A percentile compares a stretch with the other conserved stretches of the same genome.
Conservation (phyloP, 2,113 vertebrate species). For the Hassar affinis region DNA sequence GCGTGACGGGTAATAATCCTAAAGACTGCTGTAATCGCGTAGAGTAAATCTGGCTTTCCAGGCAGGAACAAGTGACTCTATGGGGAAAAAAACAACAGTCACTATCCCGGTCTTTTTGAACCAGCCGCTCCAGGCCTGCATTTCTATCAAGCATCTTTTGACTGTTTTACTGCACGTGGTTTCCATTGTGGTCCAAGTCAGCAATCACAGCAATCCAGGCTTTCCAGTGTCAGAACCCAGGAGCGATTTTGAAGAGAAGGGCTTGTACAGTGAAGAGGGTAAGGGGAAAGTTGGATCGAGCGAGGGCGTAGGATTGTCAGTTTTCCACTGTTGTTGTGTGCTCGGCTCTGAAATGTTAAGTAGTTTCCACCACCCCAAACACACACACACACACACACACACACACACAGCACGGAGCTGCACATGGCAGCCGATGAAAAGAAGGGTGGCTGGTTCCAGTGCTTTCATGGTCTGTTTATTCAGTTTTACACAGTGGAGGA, state of each 20-base stretch:
- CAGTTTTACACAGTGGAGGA: conserved; percentile 35
- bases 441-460: conserved; percentile 25
- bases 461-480: conserved; percentile 36
- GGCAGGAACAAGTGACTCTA: not conserved
- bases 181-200: not conserved
- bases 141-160: not conserved
- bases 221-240: not conserved
- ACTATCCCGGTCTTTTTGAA: not conserved
- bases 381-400: no score
- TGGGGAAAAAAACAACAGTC: no score
- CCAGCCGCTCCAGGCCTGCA: not conserved
- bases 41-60: not conserved
- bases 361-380: not conserved
- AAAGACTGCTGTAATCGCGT: not conserved
- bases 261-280: conserved; percentile 16
- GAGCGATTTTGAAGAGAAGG: conserved; percentile 14
- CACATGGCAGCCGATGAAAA: conserved; percentile 41
- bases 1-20: not conserved
- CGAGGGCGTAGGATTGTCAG: conserved; percentile 33
- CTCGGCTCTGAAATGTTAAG: conserved; percentile 41
- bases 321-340: conserved; percentile 25
- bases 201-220: conserved; percentile 27
- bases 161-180: not conserved
- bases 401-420: conserved; percentile 36
- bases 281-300: conserved; percentile 20